A percentile compares a stretch with the other conserved stretches of the same genome.
These are phyloP conservation scores for Percopsis transmontana DNA, from an alignment of 2,113 vertebrate species.

Conservation along the genomic window DNA sequence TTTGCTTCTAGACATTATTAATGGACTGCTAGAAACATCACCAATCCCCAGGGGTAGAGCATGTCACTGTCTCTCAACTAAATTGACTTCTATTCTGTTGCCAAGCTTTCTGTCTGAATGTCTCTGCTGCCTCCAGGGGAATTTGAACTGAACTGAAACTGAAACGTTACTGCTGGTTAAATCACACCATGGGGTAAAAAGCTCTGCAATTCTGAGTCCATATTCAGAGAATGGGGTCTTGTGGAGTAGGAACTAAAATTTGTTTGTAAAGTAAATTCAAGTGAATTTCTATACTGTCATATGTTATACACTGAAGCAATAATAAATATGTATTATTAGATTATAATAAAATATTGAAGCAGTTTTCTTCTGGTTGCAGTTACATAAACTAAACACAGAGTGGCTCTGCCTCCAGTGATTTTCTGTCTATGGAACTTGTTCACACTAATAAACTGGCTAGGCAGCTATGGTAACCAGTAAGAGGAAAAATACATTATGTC, in stretches of 20 bases:
- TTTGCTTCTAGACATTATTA: too few species aligned
- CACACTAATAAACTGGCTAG: not conserved
- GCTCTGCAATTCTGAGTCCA: too few species aligned
- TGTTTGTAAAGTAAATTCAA: too few species aligned
- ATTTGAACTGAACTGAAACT: too few species aligned
- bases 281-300: not conserved
- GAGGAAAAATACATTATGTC: not conserved
- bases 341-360: not conserved
- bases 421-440: not conserved
- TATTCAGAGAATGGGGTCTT: too few species aligned
- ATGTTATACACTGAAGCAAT: not conserved
- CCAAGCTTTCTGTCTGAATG: not conserved
- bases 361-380: not conserved
- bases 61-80: too few species aligned
- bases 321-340: not conserved
- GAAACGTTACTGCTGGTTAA: not conserved
- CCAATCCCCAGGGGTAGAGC: too few species aligned
- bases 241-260: too few species aligned
- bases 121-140: not conserved
- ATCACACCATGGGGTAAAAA: too few species aligned
- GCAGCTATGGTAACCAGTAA: constrained; percentile 2
- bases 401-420: constrained; percentile 25
- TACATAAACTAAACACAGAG: constrained; percentile 25
- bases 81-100: not conserved
- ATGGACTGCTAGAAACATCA: too few species aligned